Base-by-base conservation (phyloP, 2,113 vertebrate genomes). In the Eleginops maclovinus region DNA sequence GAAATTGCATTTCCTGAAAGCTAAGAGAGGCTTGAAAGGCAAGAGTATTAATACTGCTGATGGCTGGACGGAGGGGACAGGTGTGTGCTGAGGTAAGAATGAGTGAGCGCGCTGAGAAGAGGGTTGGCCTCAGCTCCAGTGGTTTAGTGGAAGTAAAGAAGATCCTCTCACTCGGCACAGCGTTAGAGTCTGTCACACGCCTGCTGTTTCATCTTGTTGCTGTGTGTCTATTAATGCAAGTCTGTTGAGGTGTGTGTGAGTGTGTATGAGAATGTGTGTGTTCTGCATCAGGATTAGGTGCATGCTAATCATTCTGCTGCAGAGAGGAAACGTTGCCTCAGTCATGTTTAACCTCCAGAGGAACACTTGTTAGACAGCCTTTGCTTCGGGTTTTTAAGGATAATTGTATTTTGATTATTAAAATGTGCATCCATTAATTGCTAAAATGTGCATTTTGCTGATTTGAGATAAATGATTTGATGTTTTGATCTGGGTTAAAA, bases 1-100 rank as follows among this genome's bases (percentile, higher is more conserved):
- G 21, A 56, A 65, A 54, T 9, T 47, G 28, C 19, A 60, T 44
- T 44, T 73, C 41, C 9, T 47, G 46, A 15, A 2, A 31, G 36
- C 60, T 50, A n/a, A 11, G 24, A 15, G 36, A 53, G n/a, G n/a
- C n/a, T n/a, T n/a, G n/a, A n/a, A n/a, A n/a, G n/a, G n/a, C n/a
- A n/a, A n/a, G 31, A 58, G 28, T 12, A 21, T 36, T 13, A 68
- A 84, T n/a, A 69, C 69, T 69, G 51, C 1, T 13, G 41, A 40
- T 62, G 31, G 31, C 5, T 36, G 31, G 31, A 36, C 31, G 73
- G 60, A 70, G 26, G 49, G 46, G 17, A 58, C n/a, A 60, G 50
- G 28, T 60, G 64, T 47, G 43, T 13, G 49, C 19, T 9, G 47
- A 84, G 72, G 72, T 87, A 67, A 75, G 46, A 75, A 64, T 22